A percentile compares a stretch with the other conserved stretches of the same genome.
These are phyloP conservation scores for Tenodera sinensis DNA, from an alignment of 2,888 invertebrate genomes.

Conservation along the genomic window DNA sequence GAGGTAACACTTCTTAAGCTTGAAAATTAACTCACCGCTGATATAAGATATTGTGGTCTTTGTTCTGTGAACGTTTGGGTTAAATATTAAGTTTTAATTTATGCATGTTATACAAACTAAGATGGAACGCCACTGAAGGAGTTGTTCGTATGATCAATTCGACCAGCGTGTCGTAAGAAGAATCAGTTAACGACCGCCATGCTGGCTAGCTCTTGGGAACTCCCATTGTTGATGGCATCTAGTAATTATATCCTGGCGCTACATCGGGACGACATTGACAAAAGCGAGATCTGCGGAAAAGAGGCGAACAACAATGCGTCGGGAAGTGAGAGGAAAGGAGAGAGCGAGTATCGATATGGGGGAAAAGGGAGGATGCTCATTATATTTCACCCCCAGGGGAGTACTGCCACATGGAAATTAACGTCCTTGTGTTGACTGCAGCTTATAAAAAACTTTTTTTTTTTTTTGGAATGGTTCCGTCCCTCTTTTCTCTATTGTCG, in stretches of 20 bases:
- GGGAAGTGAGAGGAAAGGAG: neutral
- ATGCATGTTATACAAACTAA: no score
- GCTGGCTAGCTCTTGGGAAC: neutral
- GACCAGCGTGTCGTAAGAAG: neutral
- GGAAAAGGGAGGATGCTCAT: neutral
- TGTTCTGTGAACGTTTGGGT: no score
- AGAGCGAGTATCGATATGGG: neutral
- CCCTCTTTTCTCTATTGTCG: neutral
- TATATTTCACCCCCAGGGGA: slow-evolving; percentile 6
- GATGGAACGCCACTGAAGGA: neutral
- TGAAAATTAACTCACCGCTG: no score
- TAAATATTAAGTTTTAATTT: no score
- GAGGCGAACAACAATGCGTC: neutral
- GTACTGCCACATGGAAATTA: slow-evolving; percentile 3
- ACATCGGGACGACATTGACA: neutral
- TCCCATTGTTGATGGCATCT: neutral
- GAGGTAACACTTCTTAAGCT: no score
- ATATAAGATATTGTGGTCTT: no score
- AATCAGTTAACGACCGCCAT: neutral
- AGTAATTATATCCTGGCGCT: slow-evolving; percentile 4
- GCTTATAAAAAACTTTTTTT: slow-evolving; percentile 3
- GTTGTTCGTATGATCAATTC: neutral
- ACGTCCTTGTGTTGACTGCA: neutral
- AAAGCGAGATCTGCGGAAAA: neutral
- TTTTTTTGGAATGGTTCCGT: neutral